These are phyloP conservation scores for Psittacula derbiana DNA, from an alignment of 2,797 vertebrate genomes.

Conservation along the genomic window DNA sequence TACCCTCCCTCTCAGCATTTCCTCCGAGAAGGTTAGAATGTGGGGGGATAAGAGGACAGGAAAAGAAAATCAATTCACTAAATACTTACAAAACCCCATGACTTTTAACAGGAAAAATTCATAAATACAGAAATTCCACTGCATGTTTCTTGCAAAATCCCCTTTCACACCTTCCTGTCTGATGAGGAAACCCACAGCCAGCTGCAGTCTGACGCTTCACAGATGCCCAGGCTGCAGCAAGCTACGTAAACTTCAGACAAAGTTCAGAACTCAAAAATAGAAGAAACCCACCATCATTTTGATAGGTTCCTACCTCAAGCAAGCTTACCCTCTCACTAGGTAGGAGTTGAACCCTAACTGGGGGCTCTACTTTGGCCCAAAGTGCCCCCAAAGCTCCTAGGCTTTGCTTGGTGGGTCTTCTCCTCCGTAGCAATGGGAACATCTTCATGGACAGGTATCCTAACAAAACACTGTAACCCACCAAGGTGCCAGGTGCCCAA, in stretches of 20 bases:
- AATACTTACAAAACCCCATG: neutral
- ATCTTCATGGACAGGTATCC: neutral
- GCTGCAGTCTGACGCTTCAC: neutral
- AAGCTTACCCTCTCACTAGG: neutral
- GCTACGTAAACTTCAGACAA: neutral
- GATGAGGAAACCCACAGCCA: neutral
- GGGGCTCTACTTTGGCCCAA: neutral
- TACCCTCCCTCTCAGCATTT: neutral
- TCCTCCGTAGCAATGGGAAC: neutral
- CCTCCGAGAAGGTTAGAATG: neutral
- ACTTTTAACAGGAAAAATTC: neutral
- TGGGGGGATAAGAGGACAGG: neutral
- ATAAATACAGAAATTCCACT: neutral
- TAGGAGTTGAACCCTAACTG: neutral
- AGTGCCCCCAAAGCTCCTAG: neutral
- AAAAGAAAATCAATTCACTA: neutral
- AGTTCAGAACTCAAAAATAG: neutral
- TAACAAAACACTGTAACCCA: neutral
- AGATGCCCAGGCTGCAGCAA: neutral
- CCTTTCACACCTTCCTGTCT: neutral
- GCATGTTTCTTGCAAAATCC: neutral
- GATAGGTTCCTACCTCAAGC: neutral
- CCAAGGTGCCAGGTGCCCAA: fast-evolving
- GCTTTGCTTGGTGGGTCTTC: neutral
- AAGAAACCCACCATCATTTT: neutral